Percentiles rank a stretch among this genome's conserved stretches.
Conservation (phyloP, 2,113 vertebrate genomes). For the Sakesphorus luctuosus region DNA sequence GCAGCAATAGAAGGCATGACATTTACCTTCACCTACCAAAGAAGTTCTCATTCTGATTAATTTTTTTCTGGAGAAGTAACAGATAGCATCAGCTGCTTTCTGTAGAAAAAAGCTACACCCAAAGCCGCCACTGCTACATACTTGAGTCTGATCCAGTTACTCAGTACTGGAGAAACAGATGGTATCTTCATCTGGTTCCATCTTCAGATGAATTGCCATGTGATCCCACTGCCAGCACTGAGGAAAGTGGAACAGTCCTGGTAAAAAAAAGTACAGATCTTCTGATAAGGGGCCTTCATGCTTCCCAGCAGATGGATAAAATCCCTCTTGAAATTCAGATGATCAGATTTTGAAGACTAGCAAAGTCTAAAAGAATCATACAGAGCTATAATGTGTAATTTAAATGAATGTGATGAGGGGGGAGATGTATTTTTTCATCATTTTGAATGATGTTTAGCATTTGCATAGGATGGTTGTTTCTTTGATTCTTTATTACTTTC, state of each 20-base stretch:
- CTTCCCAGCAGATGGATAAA: background rate
- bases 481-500: background rate
- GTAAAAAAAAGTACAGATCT: background rate
- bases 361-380: background rate
- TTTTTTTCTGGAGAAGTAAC: slow-evolving; percentile 1
- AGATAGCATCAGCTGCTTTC: slow-evolving; percentile 13
- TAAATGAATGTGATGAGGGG: background rate
- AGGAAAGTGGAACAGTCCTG: background rate
- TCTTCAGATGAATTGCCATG: slow-evolving; percentile 3
- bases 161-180: slow-evolving; percentile 48
- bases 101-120: background rate
- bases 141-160: slow-evolving; percentile 50
- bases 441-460: background rate
- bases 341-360: background rate
- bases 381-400: background rate
- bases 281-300: background rate
- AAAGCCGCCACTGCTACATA: slow-evolving; percentile 21
- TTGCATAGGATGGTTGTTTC: background rate
- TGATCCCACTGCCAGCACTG: background rate
- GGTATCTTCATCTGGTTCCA: slow-evolving; percentile 45
- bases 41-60: background rate
- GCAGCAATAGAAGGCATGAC: background rate
- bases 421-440: background rate
- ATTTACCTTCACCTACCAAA: background rate
- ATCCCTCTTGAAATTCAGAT: background rate